A percentile compares a stretch with the other conserved stretches of the same genome.
phyloP scores from a whole-genome alignment of 1,140 invertebrate genomes.

The Andricus grossulariae region DNA sequence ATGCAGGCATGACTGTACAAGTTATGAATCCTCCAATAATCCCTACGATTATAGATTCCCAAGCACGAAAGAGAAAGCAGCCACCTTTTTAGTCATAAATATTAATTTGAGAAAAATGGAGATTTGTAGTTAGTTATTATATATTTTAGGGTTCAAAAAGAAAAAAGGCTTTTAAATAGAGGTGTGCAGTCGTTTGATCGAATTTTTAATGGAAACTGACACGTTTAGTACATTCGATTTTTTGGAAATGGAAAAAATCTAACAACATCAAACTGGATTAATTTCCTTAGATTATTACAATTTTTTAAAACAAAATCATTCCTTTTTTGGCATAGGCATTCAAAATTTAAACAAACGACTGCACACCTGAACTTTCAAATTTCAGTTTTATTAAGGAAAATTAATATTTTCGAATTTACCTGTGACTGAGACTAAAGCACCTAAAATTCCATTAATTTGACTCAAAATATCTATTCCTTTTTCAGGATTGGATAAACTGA shows the following conservation, averaged over 20 bases:
- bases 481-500: constrained; percentile 80
- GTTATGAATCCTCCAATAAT: constrained; percentile 85
- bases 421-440: constrained; percentile 91
- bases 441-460: constrained; percentile 92
- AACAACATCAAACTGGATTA: too few species aligned
- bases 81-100: constrained; percentile 78
- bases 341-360: too few species aligned
- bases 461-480: constrained; percentile 89
- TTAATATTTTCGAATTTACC: constrained; percentile 71
- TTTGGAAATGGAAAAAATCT: neutral
- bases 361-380: too few species aligned
- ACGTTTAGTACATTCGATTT: constrained; percentile 20
- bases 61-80: constrained; percentile 90
- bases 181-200: neutral
- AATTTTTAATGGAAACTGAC: neutral
- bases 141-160: constrained; percentile 14
- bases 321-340: too few species aligned
- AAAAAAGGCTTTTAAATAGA: too few species aligned
- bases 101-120: neutral
- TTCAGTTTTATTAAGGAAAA: neutral
- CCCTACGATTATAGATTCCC: constrained; percentile 91
- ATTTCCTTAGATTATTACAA: too few species aligned
- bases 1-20: constrained; percentile 82
- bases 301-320: too few species aligned
- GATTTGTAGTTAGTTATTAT: neutral